These are phyloP conservation scores for Antidorcas marsupialis DNA, from an alignment of 2,113 vertebrate species.

Conservation along the genomic window DNA sequence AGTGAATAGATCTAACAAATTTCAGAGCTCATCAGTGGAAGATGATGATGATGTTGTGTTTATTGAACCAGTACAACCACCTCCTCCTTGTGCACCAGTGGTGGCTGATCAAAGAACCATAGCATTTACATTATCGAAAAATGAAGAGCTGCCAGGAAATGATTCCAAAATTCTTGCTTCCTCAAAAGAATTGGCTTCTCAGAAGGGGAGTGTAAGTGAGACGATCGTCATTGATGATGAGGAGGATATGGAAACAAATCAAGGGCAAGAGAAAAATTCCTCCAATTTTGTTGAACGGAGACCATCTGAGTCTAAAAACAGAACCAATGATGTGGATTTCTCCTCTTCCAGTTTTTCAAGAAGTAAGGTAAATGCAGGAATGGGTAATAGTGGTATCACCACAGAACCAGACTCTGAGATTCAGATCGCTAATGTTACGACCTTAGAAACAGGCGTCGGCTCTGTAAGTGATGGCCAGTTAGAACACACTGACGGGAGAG, in stretches of 20 bases:
- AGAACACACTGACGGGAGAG: conserved; percentile 82
- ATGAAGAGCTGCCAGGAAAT: conserved; percentile 82
- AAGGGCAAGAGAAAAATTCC: conserved; percentile 86
- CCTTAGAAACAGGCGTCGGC: conserved; percentile 87
- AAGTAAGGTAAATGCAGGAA: conserved; percentile 87
- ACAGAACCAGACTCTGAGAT: conserved; percentile 98
- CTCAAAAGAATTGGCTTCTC: conserved; percentile 82
- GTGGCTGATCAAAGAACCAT: conserved; percentile 78
- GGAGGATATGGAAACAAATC: conserved; percentile 88
- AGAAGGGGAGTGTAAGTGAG: conserved; percentile 88
- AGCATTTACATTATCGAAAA: conserved; percentile 80
- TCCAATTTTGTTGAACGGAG: conserved; percentile 81
- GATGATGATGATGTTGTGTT: conserved; percentile 95
- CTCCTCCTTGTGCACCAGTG: conserved; percentile 74
- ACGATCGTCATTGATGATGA: conserved; percentile 98
- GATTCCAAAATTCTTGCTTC: conserved; percentile 82
- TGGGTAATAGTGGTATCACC: conserved; percentile 88
- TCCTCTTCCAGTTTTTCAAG: conserved; percentile 85
- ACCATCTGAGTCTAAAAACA: conserved; percentile 83
- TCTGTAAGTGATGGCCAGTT: conserved; percentile 81
- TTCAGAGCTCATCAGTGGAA: conserved; percentile 81
- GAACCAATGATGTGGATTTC: conserved; percentile 84
- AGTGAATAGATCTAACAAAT: conserved; percentile 82
- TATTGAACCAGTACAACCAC: conserved; percentile 86
- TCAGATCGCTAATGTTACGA: conserved; percentile 96